Base-by-base conservation (phyloP, 2,797 vertebrate genomes). In the Sebastes kiyomatsui region DNA sequence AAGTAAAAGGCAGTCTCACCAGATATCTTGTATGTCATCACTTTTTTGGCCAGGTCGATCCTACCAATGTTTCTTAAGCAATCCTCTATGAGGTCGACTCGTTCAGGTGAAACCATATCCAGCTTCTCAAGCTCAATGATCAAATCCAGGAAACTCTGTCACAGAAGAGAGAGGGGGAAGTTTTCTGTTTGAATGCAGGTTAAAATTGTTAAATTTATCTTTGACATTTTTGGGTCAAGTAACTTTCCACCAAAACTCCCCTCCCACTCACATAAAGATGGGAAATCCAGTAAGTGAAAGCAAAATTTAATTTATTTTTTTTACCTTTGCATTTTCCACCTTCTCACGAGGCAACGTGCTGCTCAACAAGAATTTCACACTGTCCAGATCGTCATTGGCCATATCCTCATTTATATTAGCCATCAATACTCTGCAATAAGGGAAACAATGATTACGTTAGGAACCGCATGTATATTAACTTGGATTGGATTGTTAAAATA, bases 71-170 rank as follows among this genome's bases (percentile, higher is more conserved):
- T 91, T 69, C 0, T 90, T 35, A 99, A 94, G 80, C 95, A 97
- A 13, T 94, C 62, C 87, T 97, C 96, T 54, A 99, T 80, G 25
- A 96, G 25, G 68, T 97, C 95, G 59, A 98, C 80, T 2, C 94
- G 94, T 87, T 96, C 93, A 14, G 96, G 91, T 64, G 96, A 96
- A 86, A 98, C 87, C 86, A 94, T 89, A 68, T 96, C 96, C 75
- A 94, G 76, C 79, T 97, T 99, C 92, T 99, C 98, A 54, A 99
- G 88, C 76, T 98, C 97, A 81, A 94, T 91, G 30, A 97, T 86
- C 62, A 99, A 74, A 72, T 97, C 96, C 74, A 99, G 86, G 90
- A 99, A 99, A 84, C 91, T 96, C 98, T 99, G 91, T 46, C 58
- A 75, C 5, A 87, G 68, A 13, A 22, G 5, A 54, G 12, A 69